Conservation (phyloP, 2,113 vertebrate genomes). For the Caloenas nicobarica region DNA sequence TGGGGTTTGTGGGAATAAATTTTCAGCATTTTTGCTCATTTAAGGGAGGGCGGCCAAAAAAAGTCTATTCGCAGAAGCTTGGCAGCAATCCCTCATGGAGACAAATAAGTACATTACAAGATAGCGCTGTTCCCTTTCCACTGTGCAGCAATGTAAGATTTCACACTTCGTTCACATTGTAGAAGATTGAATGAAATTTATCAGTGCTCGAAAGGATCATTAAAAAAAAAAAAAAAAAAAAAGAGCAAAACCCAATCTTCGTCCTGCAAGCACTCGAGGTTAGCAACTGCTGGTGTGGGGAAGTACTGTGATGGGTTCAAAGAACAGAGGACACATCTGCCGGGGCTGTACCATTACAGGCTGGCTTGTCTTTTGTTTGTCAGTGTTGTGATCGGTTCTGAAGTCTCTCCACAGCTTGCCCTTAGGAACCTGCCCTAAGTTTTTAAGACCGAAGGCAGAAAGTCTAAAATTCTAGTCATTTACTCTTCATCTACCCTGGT, state of each 20-base stretch:
- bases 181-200: constrained; percentile 15
- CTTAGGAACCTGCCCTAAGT: neutral
- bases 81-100: constrained; percentile 21
- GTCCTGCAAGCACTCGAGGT: fast-evolving
- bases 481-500: neutral
- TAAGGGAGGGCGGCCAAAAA: constrained; percentile 26
- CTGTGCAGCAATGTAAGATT: neutral
- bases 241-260: neutral
- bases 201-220: neutral
- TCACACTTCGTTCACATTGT: neutral
- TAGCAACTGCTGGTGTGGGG: neutral
- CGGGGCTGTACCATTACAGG: fast-evolving
- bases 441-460: neutral
- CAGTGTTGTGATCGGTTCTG: neutral
- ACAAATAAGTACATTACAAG: constrained; percentile 56
- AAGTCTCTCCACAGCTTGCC: neutral
- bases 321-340: neutral
- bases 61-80: constrained; percentile 49
- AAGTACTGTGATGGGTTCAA: neutral
- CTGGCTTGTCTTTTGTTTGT: neutral
- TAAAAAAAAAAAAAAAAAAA: neutral
- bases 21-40: constrained; percentile 56
- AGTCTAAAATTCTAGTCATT: neutral
- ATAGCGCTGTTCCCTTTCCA: constrained; percentile 12
- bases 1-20: constrained; percentile 49